A percentile compares a stretch with the other conserved stretches of the same genome.
phyloP scores from a whole-genome alignment of 2,797 vertebrate species.

The Scyliorhinus canicula region DNA sequence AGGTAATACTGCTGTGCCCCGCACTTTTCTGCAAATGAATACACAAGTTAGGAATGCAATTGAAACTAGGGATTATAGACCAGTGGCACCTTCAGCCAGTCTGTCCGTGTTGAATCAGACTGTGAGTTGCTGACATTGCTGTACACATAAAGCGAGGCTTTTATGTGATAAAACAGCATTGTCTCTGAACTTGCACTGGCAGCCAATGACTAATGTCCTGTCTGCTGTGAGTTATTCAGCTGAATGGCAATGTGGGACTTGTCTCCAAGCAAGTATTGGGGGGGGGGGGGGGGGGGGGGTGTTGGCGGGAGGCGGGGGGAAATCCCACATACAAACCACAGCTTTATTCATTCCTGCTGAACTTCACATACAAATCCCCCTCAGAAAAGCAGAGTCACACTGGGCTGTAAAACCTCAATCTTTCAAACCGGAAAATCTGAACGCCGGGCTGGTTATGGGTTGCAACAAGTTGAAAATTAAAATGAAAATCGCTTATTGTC shows the following conservation, averaged over 20 bases:
- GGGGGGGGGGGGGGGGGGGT: no score
- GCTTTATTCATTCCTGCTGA: neutral
- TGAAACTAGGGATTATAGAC: conserved; percentile 30
- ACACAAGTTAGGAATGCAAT: neutral
- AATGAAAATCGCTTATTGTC: no score
- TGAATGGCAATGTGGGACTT: neutral
- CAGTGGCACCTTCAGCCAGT: neutral
- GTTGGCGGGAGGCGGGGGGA: no score
- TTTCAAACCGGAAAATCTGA: neutral
- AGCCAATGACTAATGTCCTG: conserved; percentile 10
- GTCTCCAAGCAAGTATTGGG: neutral
- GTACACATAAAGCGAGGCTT: conserved; percentile 2
- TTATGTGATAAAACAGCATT: conserved; percentile 12
- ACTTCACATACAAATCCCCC: neutral
- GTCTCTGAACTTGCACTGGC: neutral
- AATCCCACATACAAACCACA: neutral
- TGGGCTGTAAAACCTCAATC: neutral
- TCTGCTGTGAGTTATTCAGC: neutral
- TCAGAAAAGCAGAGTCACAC: neutral
- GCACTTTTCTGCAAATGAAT: neutral
- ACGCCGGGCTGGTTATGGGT: neutral
- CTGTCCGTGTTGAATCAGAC: neutral
- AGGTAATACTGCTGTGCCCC: neutral
- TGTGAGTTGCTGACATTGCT: neutral
- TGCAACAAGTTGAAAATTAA: neutral